Percentiles rank a stretch among this genome's conserved stretches.
phyloP scores from a whole-genome alignment of 1,140 invertebrate genomes.

The Archegozetes longisetosus region DNA sequence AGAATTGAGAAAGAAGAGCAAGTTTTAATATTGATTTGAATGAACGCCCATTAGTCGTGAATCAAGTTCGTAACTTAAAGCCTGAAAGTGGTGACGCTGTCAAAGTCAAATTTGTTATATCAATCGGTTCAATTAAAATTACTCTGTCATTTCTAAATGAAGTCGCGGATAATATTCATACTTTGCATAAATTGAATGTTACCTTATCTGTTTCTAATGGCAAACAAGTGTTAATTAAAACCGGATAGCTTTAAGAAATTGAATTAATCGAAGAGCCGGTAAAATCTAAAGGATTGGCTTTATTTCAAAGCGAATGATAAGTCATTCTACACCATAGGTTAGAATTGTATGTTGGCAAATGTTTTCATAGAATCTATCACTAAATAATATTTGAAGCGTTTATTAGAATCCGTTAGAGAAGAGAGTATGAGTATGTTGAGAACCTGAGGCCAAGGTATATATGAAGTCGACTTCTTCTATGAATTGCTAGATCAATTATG shows the following conservation, averaged over 20 bases:
- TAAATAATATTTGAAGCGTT: constrained; percentile 29
- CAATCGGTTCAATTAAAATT: not conserved
- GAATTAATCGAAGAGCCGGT: constrained; percentile 38
- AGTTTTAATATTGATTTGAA: not conserved
- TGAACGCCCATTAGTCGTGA: not conserved
- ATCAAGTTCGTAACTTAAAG: not conserved
- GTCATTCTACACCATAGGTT: constrained; percentile 84
- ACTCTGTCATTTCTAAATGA: constrained; percentile 2
- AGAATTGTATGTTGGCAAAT: constrained; percentile 84
- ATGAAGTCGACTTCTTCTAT: constrained; percentile 84
- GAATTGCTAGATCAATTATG: constrained; percentile 38
- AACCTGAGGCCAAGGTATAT: constrained; percentile 96
- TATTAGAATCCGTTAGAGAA: constrained; percentile 53
- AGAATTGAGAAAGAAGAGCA: not conserved
- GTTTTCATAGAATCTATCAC: constrained; percentile 61
- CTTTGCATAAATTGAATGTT: constrained; percentile 17
- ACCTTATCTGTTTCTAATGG: not conserved
- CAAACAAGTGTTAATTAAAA: constrained; percentile 25
- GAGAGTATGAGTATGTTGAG: constrained; percentile 83
- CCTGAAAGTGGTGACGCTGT: not conserved
- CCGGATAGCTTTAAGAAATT: constrained; percentile 72
- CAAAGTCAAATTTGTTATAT: not conserved
- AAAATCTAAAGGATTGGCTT: constrained; percentile 45
- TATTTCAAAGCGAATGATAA: constrained; percentile 73
- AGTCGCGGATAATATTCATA: not conserved